Evolutionary conservation across 2,797 vertebrate species (phyloP).

Genomic region (Semaprochilodus insignis): DNA sequence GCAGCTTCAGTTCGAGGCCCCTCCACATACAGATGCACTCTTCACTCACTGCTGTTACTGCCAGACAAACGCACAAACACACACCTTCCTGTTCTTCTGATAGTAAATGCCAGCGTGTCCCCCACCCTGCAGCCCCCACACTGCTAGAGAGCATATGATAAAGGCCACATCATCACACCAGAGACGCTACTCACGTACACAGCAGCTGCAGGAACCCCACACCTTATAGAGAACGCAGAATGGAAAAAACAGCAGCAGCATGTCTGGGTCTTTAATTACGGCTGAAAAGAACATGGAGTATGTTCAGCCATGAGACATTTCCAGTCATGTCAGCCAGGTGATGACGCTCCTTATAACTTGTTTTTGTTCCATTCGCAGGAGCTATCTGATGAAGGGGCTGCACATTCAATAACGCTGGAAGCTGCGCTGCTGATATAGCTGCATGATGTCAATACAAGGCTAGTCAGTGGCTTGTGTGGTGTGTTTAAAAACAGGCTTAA

Average conservation of each 20-base stretch:
- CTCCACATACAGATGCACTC: neutral
- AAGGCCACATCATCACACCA: conserved; percentile 26
- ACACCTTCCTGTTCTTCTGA: conserved; percentile 37
- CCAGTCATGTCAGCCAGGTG: conserved; percentile 32
- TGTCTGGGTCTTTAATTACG: conserved; percentile 41
- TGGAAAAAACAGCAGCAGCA: conserved; percentile 9
- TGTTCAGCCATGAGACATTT: conserved; percentile 34
- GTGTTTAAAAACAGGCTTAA: too few species aligned
- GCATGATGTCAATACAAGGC: too few species aligned
- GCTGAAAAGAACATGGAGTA: conserved; percentile 52
- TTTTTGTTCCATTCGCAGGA: conserved; percentile 44
- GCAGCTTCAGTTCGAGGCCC: neutral
- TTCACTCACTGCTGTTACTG: neutral
- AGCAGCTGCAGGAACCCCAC: neutral
- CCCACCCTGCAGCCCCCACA: neutral
- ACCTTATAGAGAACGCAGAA: neutral
- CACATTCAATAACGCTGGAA: conserved; percentile 40
- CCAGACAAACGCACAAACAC: neutral
- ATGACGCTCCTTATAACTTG: conserved; percentile 27
- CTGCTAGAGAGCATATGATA: conserved; percentile 14
- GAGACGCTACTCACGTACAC: neutral
- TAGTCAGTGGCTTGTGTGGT: too few species aligned
- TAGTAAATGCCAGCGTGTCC: conserved; percentile 39
- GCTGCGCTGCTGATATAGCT: conserved; percentile 10
- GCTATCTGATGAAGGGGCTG: conserved; percentile 25